phyloP scores from a whole-genome alignment of 2,888 invertebrate species.

The Chaitophorus viminalis region DNA sequence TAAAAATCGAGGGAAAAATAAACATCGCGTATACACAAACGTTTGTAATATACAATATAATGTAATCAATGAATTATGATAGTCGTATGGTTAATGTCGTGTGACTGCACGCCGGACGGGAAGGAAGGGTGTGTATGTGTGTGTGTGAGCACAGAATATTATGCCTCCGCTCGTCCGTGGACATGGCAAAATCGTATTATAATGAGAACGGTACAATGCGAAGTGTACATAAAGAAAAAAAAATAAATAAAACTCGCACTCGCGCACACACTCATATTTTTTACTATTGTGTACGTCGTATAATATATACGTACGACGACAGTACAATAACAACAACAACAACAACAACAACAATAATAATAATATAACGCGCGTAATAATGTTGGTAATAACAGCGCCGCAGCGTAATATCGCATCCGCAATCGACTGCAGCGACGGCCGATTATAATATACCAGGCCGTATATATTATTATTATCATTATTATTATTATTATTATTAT shows the following conservation, averaged over 20 bases:
- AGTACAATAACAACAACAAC: neutral
- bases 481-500: neutral
- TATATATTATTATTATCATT: neutral
- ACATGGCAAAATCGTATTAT: neutral
- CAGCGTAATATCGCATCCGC: neutral
- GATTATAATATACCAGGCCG: too few relatives aligned
- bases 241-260: neutral
- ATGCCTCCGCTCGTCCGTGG: neutral
- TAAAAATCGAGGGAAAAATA: constrained; percentile 18
- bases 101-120: constrained; percentile 20
- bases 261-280: neutral
- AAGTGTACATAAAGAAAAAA: neutral
- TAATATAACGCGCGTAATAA: too few relatives aligned
- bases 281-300: too few relatives aligned
- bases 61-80: constrained; percentile 47
- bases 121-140: constrained; percentile 21
- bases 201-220: neutral
- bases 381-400: neutral
- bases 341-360: neutral
- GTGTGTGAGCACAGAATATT: too few relatives aligned
- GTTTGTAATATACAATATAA: neutral
- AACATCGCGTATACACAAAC: neutral
- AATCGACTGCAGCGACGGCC: neutral
- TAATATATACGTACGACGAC: neutral
- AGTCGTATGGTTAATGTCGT: constrained; percentile 43